A percentile compares a stretch with the other conserved stretches of the same genome.
Evolutionary conservation across 2,797 vertebrate species (phyloP).

Genomic region (Salarias fasciatus): DNA sequence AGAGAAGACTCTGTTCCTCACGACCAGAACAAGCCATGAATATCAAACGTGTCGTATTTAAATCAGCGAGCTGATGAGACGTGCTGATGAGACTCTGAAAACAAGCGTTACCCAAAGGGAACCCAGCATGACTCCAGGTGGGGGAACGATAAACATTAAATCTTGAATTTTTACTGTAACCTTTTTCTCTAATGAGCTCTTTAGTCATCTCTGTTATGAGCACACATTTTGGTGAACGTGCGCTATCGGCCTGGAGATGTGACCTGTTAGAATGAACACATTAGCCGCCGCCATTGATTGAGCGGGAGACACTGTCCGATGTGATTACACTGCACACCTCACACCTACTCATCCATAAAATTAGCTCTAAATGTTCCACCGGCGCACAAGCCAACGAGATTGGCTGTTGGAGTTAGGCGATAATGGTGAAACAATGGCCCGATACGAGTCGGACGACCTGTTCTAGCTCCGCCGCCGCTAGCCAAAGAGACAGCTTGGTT

Average conservation of each 20-base stretch:
- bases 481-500: conserved; percentile 69
- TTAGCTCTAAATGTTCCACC: conserved; percentile 64
- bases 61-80: conserved; percentile 10
- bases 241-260: conserved; percentile 31
- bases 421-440: conserved; percentile 62
- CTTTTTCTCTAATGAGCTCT: conserved; percentile 8
- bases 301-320: conserved; percentile 51
- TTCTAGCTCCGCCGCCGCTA: conserved; percentile 39
- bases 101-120: conserved; percentile 3
- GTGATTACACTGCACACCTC: conserved; percentile 62
- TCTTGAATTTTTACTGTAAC: background rate
- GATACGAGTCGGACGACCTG: conserved; percentile 66
- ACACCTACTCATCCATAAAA: conserved; percentile 68
- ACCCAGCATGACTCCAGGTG: conserved; percentile 2
- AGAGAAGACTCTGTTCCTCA: conserved; percentile 15
- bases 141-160: conserved; percentile 4
- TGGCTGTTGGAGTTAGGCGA: conserved; percentile 54
- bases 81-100: conserved; percentile 6
- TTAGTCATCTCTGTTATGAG: conserved; percentile 1
- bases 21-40: conserved; percentile 22
- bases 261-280: conserved; percentile 53
- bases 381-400: conserved; percentile 58
- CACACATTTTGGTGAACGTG: conserved; percentile 11
- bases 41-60: conserved; percentile 11
- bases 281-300: conserved; percentile 56